Base-by-base conservation (phyloP, 2,888 invertebrate species). In the Lasioglossum calceatum region DNA sequence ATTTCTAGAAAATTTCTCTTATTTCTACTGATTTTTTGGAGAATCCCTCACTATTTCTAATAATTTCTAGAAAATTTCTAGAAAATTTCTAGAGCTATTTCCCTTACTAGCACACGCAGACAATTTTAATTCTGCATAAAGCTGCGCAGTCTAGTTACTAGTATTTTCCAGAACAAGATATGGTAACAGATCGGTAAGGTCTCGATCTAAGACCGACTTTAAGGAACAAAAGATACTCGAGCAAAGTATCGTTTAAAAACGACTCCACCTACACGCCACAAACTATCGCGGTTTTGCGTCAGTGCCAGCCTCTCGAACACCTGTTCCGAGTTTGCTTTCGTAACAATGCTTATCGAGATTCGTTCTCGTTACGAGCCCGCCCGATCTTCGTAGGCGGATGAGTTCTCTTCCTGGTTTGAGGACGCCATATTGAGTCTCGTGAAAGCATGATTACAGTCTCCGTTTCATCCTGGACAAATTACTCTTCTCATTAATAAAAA, bases 321-420 rank as follows among this genome's bases (percentile, higher is more conserved):
- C 77, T 91, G 82, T 86, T 80, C 70, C 79, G 67, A 83, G 77
- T 80, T 88, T 73, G 79, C 74, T 82, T 77, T 87, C 87, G 85
- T 79, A 89, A 89, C 82, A 80, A 89, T 81, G 81, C 88, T 89
- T 87, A 87, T 85, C 75, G 81, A 72, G 88, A 91, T 84, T 87
- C 76, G 76, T 67, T 88, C 79, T 79, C 80, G 79, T 79, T 87
- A 77, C 73, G 58, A 71, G 58, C 27, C 23, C 42, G 39, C 23
- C 80, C 76, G 64, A 81, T 73, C 77, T n/a, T 79, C 73, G 86
- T 90, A 76, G 89, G 86, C 89, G 86, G 77, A 85, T 81, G 79
- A 88, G 36, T 77, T 85, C 75, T 81, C 89, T 90, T 89, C 85
- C 90, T 88, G 87, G 77, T 85, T 81, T 77, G 54, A 50, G 72